Evolutionary conservation across 2,888 invertebrate species (phyloP), one percentile per base, ranked within the genome.

Genomic region (Caenorhabditis becei): DNA sequence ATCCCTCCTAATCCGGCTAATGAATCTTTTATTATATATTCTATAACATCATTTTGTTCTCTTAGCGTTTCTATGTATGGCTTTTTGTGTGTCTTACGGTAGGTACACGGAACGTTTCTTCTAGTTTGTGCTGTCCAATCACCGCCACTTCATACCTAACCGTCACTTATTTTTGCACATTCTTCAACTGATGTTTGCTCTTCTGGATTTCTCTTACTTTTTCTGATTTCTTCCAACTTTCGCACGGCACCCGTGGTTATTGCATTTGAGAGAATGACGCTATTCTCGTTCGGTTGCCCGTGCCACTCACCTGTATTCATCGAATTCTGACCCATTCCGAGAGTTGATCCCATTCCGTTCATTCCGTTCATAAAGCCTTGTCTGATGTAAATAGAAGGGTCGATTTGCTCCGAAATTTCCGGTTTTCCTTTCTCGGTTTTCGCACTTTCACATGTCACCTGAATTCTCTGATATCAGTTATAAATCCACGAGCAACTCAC

Each of bases 371-470:
- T 77, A 8, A 69, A 32, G 4, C 69, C 65, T 24, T 71, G 77
- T 20, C 81, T 35, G 16, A 81, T 71, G 37, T 77, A 81, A 10
- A 81, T 77, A 0, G 71, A 75, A 1, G 81, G 81, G 53, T 81
- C 81, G 14, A 81, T 54, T 63, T 81, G 81, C 32, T 77, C 81
- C 1, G 66, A 72, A n/a, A 77, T 67, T 51, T 67, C 77, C 2
- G 77, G 77, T 47, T 77, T 77, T 11, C 35, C 58, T 20, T 78
- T 69, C 10, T 71, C 56, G 16, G 49, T 23, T 41, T 70, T 66
- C 35, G 54, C 62, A 1, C 58, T 14, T 2, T 69, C 63, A 23
- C 69, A n/a, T 1, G 14, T 3, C 5, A 16, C 54, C 77, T 67
- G 37, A 32, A 67, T 59, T 23, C 14, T 56, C 7, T 56, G 28